A percentile compares a stretch with the other conserved stretches of the same genome.
Evolutionary conservation across 1,140 invertebrate species (phyloP).

Genomic region (Meteorus sp.): DNA sequence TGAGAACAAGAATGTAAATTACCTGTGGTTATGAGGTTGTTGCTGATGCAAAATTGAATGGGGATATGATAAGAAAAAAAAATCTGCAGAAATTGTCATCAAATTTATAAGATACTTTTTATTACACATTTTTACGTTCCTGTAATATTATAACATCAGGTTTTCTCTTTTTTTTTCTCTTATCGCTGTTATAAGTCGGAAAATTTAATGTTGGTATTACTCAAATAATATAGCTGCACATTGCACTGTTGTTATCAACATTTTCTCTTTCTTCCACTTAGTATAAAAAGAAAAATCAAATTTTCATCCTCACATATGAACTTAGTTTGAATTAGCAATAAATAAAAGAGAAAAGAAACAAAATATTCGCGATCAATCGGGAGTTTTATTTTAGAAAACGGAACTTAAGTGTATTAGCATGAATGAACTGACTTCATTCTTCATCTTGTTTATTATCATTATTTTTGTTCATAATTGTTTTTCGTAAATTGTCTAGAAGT

Average conservation of each 20-base stretch:
- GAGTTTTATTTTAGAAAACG: conserved; percentile 3
- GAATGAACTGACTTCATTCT: not conserved
- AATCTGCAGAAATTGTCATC: not conserved
- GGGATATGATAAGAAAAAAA: not conserved
- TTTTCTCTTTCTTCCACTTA: no score
- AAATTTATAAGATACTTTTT: conserved; percentile 14
- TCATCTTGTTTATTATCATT: no score
- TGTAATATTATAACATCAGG: conserved; percentile 27
- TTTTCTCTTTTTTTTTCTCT: not conserved
- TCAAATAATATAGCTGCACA: conserved; percentile 20
- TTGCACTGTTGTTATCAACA: conserved; percentile 24
- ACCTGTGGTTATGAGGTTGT: no score
- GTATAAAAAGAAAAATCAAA: conserved; percentile 16
- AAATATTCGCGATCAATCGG: no score
- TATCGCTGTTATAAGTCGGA: conserved; percentile 24
- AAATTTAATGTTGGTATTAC: conserved; percentile 16
- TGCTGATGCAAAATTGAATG: not conserved
- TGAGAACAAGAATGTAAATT: no score
- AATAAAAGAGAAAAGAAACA: conserved; percentile 19
- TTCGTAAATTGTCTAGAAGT: conserved; percentile 12
- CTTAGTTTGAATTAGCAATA: conserved; percentile 7
- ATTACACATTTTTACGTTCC: conserved; percentile 27
- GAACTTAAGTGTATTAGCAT: conserved; percentile 6
- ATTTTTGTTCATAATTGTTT: not conserved
- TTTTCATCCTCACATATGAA: not conserved